A percentile compares a stretch with the other conserved stretches of the same genome.
Conservation (phyloP, 2,888 invertebrate genomes). For the Metopia argyrocephala region DNA sequence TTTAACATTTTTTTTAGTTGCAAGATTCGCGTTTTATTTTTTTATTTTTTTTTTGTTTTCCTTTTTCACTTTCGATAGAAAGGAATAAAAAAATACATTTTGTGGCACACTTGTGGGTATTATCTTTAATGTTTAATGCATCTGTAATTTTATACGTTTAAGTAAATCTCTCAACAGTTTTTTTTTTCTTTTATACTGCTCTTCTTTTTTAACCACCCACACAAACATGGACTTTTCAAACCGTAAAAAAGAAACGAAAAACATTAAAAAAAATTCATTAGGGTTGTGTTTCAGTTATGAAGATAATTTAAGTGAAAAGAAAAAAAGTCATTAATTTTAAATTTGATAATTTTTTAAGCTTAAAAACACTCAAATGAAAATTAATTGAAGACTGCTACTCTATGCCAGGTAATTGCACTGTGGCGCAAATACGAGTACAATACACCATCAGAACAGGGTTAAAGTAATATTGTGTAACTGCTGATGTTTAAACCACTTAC, state of each 20-base stretch:
- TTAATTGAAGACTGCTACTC: neutral
- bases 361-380: neutral
- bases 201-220: neutral
- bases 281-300: constrained; percentile 8
- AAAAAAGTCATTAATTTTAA: constrained; percentile 40
- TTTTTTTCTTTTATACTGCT: neutral
- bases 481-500: too few species aligned
- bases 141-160: constrained; percentile 60
- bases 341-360: constrained; percentile 25
- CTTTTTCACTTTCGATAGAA: neutral
- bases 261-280: constrained; percentile 16
- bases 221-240: constrained; percentile 9
- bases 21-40: too few species aligned
- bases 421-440: too few species aligned
- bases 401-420: too few species aligned
- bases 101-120: constrained; percentile 64
- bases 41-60: neutral
- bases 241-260: neutral
- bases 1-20: constrained; percentile 1
- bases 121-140: constrained; percentile 60
- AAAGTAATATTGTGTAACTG: too few species aligned
- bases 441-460: too few species aligned
- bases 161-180: constrained; percentile 22
- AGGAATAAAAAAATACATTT: constrained; percentile 27
- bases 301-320: neutral